Base-by-base conservation (phyloP, 2,797 vertebrate genomes). In the Rhyacichthys aspro region DNA sequence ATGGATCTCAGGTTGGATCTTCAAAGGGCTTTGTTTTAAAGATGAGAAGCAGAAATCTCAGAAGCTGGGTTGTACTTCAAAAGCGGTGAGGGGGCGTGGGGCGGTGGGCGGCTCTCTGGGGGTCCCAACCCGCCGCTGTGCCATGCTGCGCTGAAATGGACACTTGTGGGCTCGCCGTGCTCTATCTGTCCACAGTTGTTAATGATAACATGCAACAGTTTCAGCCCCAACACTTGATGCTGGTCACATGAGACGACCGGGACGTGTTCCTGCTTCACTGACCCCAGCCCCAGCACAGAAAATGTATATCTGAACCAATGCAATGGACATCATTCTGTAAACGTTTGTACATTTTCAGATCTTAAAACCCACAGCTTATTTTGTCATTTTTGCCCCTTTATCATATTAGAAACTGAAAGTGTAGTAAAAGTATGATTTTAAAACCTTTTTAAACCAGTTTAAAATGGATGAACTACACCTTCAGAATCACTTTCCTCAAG, bases 131-230 rank as follows among this genome's bases (percentile, higher is more conserved):
- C 44, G 33, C 61, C 15, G 70, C 86, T 78, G 60, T 80, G 79
- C 86, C 87, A 86, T 72, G 48, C 72, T 68, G 68, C 62, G 80
- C 83, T 83, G 83, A 89, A 88, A 84, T 65, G 81, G 84, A 85
- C 84, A 86, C 83, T 90, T 84, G 86, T 85, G 84, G 63, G 67
- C 79, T 78, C 28, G 16, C 72, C 76, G 72, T 68, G 63, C 68
- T 83, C 71, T 43, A 53, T 84, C 86, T 88, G 87, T 89, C 87
- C 73, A 82, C 86, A 89, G 86, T 83, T 80, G 83, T 88, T 88
- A 88, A 81, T 84, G 83, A 86, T 85, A 88, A 86, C 82, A 87
- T 64, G 69, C 65, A 52, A 33, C 6, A 55, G 71, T 23, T 23
- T 23, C 19, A 23, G 19, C 64, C 69, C 72, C 70, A 16, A 78